Evolutionary conservation across 1,140 invertebrate genomes (phyloP).

Genomic region (Aethina tumida): DNA sequence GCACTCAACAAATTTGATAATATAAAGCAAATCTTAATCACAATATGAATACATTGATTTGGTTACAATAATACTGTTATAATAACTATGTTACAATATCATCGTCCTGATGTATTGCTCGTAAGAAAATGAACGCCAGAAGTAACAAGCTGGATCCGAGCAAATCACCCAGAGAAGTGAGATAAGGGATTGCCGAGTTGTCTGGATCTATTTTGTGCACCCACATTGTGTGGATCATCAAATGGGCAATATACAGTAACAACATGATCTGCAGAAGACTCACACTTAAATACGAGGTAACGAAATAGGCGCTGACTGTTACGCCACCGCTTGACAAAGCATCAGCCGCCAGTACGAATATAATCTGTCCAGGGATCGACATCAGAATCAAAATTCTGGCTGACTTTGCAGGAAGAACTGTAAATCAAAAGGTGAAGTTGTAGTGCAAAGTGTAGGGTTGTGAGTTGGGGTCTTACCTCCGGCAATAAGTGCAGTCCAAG

Average conservation of each 20-base stretch:
- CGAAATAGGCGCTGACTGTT: constrained; percentile 50
- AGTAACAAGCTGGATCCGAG: constrained; percentile 80
- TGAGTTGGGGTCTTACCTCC: constrained; percentile 52
- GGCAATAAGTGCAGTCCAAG: constrained; percentile 70
- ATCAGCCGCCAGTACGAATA: constrained; percentile 81
- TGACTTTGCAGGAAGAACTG: constrained; percentile 65
- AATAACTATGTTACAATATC: too few species aligned
- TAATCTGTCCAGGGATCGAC: constrained; percentile 84
- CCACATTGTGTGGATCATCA: constrained; percentile 90
- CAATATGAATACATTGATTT: too few species aligned
- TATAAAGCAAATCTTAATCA: too few species aligned
- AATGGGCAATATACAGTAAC: constrained; percentile 71
- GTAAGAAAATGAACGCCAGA: constrained; percentile 72
- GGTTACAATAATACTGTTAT: too few species aligned
- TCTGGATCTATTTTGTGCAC: constrained; percentile 84
- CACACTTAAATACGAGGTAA: constrained; percentile 55
- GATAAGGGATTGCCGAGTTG: constrained; percentile 93
- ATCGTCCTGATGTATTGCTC: constrained; percentile 41
- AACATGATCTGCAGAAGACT: constrained; percentile 57
- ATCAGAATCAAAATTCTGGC: constrained; percentile 77
- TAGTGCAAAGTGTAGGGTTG: constrained; percentile 1
- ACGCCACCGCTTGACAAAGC: constrained; percentile 49
- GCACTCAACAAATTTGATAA: too few species aligned
- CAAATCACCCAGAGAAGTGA: constrained; percentile 90
- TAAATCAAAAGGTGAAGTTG: constrained; percentile 28